A percentile compares a stretch with the other conserved stretches of the same genome.
Conservation (phyloP, 1,140 invertebrate genomes). For the Nasonia longicornis region DNA sequence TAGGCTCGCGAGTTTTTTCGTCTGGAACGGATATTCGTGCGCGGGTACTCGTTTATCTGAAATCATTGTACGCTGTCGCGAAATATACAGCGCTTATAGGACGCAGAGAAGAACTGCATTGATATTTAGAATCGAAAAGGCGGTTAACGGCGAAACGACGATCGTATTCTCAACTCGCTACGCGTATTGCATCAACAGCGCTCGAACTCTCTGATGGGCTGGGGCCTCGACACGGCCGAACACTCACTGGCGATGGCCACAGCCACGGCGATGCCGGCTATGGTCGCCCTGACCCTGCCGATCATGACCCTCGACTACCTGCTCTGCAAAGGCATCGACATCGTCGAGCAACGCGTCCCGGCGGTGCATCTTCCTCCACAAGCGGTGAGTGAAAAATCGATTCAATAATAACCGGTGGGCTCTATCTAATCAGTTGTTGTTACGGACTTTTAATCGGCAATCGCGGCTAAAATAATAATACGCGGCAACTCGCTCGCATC, state of each 20-base stretch:
- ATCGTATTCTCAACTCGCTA: no score
- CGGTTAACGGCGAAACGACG: no score
- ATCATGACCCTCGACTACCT: slow-evolving; percentile 79
- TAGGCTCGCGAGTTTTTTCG: neutral
- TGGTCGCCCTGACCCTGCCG: slow-evolving; percentile 76
- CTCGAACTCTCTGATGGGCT: slow-evolving; percentile 77
- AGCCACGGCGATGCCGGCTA: slow-evolving; percentile 77
- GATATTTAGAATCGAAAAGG: no score
- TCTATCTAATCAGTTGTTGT: no score
- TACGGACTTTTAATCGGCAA: no score
- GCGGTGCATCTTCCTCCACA: slow-evolving; percentile 81
- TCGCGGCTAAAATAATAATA: no score
- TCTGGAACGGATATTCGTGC: neutral
- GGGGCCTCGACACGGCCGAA: slow-evolving; percentile 81
- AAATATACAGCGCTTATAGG: no score
- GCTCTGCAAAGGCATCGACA: slow-evolving; percentile 81
- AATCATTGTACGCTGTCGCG: no score
- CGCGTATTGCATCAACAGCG: slow-evolving; percentile 63
- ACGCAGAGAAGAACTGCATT: no score
- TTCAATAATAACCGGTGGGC: no score
- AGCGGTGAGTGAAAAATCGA: slow-evolving; percentile 72
- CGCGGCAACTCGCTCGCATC: neutral
- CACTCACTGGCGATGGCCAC: slow-evolving; percentile 75
- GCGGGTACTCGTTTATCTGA: neutral
- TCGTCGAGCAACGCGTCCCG: slow-evolving; percentile 82